phyloP scores from a whole-genome alignment of 2,888 invertebrate species.

The Malacosoma neustria region DNA sequence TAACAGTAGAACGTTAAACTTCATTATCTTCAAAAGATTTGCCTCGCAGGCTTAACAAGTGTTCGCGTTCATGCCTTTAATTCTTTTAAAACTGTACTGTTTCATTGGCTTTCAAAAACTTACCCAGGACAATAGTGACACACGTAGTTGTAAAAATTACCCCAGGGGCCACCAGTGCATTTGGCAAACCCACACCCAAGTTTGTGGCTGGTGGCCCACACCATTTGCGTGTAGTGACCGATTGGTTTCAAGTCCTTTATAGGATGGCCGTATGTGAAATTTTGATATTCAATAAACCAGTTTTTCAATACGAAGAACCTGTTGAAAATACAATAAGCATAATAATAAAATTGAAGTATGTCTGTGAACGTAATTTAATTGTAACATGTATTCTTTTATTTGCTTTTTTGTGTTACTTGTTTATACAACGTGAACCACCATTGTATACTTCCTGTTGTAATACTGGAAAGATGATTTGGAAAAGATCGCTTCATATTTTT shows the following conservation, averaged over 20 bases:
- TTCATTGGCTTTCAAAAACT: slow-evolving; percentile 33
- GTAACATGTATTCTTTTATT: too few relatives aligned
- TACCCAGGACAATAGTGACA: slow-evolving; percentile 91
- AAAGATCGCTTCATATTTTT: too few relatives aligned
- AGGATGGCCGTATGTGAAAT: slow-evolving; percentile 81
- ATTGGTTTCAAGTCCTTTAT: slow-evolving; percentile 76
- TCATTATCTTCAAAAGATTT: too few relatives aligned
- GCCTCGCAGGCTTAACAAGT: too few relatives aligned
- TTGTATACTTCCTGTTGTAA: too few relatives aligned
- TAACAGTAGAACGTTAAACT: too few relatives aligned
- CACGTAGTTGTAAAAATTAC: slow-evolving; percentile 84
- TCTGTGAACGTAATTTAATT: too few relatives aligned
- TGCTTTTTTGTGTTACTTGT: too few relatives aligned
- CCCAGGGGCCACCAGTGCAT: slow-evolving; percentile 78
- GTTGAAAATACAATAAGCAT: slow-evolving; percentile 6
- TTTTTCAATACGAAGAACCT: slow-evolving; percentile 87
- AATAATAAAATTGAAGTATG: neutral
- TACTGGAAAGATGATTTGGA: too few relatives aligned
- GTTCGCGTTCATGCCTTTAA: too few relatives aligned
- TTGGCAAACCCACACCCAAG: slow-evolving; percentile 85
- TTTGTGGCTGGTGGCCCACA: slow-evolving; percentile 85
- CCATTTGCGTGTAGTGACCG: slow-evolving; percentile 89
- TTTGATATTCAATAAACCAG: slow-evolving; percentile 84
- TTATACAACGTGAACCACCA: too few relatives aligned
- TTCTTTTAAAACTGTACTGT: too few relatives aligned